phyloP scores from a whole-genome alignment of 2,113 vertebrate species.

The Boulengeromyrus knoepffleri region DNA sequence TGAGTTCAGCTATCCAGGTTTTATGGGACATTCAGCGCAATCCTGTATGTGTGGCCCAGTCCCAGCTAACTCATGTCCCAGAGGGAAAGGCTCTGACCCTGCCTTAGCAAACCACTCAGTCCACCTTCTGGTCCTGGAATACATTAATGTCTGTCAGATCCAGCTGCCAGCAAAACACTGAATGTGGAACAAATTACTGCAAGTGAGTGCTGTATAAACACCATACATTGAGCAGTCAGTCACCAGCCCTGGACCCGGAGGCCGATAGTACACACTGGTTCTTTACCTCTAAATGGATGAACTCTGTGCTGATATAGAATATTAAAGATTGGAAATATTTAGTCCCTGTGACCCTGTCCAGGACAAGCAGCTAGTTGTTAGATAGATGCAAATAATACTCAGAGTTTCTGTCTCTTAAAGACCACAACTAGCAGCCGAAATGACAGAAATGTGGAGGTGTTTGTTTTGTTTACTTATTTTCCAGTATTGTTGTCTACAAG shows the following conservation, averaged over 20 bases:
- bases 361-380: background rate
- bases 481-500: background rate
- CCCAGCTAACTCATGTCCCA: background rate
- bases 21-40: background rate
- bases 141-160: slow-evolving; percentile 18
- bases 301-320: background rate
- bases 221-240: background rate
- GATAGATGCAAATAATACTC: background rate
- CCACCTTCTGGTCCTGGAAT: slow-evolving; percentile 19
- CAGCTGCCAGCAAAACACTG: slow-evolving; percentile 8
- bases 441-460: background rate
- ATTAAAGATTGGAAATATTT: background rate
- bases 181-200: slow-evolving; percentile 27
- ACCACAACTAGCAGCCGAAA: background rate
- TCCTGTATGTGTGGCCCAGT: background rate
- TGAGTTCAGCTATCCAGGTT: background rate
- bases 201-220: background rate
- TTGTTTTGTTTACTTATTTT: background rate
- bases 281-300: background rate
- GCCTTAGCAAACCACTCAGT: slow-evolving; percentile 4
- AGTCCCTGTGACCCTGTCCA: background rate
- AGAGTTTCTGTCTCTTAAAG: background rate
- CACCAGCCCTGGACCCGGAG: background rate
- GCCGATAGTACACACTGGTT: background rate
- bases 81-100: background rate